Conservation (phyloP, 2,113 vertebrate species). For the Erpornis zantholeuca region DNA sequence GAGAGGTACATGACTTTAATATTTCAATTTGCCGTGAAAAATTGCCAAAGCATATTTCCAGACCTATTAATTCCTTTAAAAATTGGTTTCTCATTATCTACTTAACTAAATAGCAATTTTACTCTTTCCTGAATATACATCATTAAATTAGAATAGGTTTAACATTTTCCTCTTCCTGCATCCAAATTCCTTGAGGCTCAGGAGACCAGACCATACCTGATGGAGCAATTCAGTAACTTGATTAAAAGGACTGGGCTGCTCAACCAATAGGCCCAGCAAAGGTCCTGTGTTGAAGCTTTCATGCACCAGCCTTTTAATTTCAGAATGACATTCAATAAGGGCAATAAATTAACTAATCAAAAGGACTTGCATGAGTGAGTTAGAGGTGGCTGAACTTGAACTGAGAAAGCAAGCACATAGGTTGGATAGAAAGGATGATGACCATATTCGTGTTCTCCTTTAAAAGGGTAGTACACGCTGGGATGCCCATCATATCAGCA, state of each 20-base stretch:
- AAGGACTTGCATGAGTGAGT: not conserved
- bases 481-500: not conserved
- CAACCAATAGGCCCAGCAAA: not conserved
- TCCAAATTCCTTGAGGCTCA: not conserved
- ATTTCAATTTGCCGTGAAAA: not conserved
- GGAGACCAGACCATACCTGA: conserved; percentile 1
- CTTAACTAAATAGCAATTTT: not conserved
- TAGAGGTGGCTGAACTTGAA: conserved; percentile 1
- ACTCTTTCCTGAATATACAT: not conserved
- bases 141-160: conserved; percentile 48
- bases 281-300: not conserved
- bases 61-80: not conserved
- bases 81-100: conserved; percentile 1
- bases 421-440: not conserved
- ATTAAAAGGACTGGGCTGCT: conserved; percentile 30
- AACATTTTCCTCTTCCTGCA: not conserved
- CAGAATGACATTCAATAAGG: conserved; percentile 23
- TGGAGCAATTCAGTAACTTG: not conserved
- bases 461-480: not conserved
- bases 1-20: not conserved
- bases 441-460: not conserved
- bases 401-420: not conserved
- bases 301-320: conserved; percentile 34
- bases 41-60: not conserved
- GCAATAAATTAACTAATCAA: conserved; percentile 26